These are phyloP conservation scores for Heterotilapia buettikoferi DNA, from an alignment of 2,113 vertebrate species.

Conservation along the genomic window DNA sequence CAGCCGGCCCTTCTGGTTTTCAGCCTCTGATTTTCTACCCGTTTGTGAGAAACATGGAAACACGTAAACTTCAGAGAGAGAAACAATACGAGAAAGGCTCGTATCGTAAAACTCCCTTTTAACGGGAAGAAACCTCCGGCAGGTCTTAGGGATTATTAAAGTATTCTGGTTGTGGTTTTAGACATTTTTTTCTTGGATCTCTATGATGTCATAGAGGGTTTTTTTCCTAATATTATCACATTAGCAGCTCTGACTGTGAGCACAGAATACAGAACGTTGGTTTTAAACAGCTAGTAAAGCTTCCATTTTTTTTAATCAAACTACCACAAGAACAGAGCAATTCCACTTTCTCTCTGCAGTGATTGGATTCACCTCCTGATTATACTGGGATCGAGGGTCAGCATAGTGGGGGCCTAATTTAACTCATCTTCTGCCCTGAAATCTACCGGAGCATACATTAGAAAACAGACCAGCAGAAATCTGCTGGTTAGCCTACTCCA, in stretches of 20 bases:
- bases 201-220: neutral
- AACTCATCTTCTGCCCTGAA: neutral
- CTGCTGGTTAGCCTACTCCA: neutral
- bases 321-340: neutral
- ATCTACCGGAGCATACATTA: accelerated
- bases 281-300: neutral
- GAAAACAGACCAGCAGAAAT: neutral
- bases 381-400: accelerated
- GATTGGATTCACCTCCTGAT: neutral
- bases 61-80: neutral
- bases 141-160: neutral
- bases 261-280: neutral
- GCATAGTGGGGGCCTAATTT: neutral
- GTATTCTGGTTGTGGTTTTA: neutral
- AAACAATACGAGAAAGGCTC: neutral
- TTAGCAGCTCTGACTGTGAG: neutral
- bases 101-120: neutral
- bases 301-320: accelerated
- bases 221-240: accelerated
- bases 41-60: neutral
- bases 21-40: neutral
- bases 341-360: neutral
- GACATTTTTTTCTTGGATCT: neutral
- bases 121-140: neutral
- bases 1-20: neutral